phyloP scores from a whole-genome alignment of 2,113 vertebrate genomes.

The Seriola quinqueradiata region DNA sequence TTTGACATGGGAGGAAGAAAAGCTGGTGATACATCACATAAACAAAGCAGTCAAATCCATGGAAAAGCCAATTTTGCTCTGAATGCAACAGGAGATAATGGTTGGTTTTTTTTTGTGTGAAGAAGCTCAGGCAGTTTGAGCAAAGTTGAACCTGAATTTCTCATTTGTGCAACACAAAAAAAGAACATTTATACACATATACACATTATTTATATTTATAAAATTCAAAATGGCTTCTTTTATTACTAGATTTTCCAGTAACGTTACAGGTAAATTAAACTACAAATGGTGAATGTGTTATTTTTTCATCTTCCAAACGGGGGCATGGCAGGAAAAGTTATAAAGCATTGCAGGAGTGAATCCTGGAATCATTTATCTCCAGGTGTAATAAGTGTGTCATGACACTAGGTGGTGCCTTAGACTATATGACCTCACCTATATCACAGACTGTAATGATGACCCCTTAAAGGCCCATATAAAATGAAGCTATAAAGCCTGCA shows the following conservation, averaged over 20 bases:
- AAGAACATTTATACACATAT: background rate
- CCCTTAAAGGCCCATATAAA: slow-evolving; percentile 2
- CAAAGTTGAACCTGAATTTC: background rate
- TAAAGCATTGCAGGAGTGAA: background rate
- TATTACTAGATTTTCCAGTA: background rate
- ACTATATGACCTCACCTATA: background rate
- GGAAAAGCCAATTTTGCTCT: background rate
- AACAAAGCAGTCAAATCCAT: background rate
- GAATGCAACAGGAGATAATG: background rate
- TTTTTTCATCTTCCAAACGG: background rate
- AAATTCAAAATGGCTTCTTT: background rate
- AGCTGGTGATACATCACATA: background rate
- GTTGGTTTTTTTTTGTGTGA: background rate
- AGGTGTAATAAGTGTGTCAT: slow-evolving; percentile 4
- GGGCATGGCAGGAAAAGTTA: background rate
- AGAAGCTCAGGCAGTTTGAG: background rate
- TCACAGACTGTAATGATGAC: background rate
- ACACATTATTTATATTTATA: background rate
- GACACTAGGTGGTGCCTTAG: slow-evolving; percentile 61
- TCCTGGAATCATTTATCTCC: background rate
- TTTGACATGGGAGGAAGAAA: background rate
- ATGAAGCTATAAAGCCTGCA: slow-evolving; percentile 3
- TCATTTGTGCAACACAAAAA: background rate
- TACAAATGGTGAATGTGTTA: background rate
- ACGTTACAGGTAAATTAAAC: background rate